These are phyloP conservation scores for Masticophis lateralis DNA, from an alignment of 2,797 vertebrate species.

Conservation along the genomic window DNA sequence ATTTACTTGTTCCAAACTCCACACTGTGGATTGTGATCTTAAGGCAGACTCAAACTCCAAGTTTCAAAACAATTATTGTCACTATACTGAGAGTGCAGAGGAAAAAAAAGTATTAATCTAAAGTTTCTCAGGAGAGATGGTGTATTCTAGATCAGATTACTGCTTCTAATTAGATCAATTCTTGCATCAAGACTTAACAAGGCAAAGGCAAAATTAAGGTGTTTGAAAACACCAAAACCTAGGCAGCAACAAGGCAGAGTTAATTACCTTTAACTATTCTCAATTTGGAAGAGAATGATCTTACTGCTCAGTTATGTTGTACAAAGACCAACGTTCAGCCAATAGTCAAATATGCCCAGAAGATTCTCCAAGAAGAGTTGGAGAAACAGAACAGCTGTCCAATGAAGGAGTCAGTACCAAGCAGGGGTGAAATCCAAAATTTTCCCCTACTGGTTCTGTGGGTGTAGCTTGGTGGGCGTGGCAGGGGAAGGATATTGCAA, in stretches of 20 bases:
- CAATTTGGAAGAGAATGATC: not conserved
- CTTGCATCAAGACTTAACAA: not conserved
- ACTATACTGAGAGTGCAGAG: not conserved
- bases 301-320: not conserved
- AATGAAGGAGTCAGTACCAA: not conserved
- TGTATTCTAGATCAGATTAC: not conserved
- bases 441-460: too few species aligned
- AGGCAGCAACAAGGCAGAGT: not conserved
- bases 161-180: not conserved
- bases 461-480: too few species aligned
- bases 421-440: too few species aligned
- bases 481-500: too few species aligned
- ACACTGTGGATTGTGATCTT: not conserved
- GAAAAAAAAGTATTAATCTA: not conserved
- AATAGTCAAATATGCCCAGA: not conserved
- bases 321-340: not conserved
- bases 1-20: not conserved
- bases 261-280: not conserved
- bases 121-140: not conserved
- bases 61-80: not conserved
- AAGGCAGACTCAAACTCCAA: not conserved
- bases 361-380: not conserved
- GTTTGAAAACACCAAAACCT: not conserved
- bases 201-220: not conserved
- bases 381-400: not conserved